phyloP scores from a whole-genome alignment of 2,113 vertebrate species.

The Myotis yumanensis region DNA sequence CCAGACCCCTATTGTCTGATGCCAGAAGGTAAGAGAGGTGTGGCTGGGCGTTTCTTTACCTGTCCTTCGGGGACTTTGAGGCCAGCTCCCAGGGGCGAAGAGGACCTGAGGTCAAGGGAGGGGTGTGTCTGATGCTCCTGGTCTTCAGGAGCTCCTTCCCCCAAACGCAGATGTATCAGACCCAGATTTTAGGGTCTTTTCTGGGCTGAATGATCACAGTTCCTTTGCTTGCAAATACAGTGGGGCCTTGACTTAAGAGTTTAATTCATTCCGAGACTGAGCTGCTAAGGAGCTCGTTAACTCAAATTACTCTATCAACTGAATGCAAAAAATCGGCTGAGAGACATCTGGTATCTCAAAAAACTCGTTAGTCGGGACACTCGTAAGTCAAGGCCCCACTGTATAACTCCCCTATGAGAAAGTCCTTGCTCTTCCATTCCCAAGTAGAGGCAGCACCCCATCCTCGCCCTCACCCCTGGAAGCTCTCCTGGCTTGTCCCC shows the following conservation, averaged over 20 bases:
- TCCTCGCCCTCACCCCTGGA: not conserved
- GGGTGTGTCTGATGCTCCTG: not conserved
- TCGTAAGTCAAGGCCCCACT: too few relatives aligned
- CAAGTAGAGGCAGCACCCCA: not conserved
- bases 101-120: not conserved
- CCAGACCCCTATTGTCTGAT: not conserved
- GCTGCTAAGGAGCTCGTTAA: too few relatives aligned
- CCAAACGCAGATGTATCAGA: not conserved
- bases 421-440: not conserved
- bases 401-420: not conserved
- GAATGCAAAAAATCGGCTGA: too few relatives aligned
- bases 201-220: not conserved
- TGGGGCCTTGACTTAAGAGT: too few relatives aligned
- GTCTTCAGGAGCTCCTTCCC: not conserved
- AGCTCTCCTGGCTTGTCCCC: not conserved
- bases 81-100: not conserved
- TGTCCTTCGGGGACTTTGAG: not conserved
- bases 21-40: not conserved
- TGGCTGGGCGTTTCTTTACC: not conserved
- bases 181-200: not conserved
- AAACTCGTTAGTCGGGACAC: too few relatives aligned
- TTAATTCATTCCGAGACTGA: too few relatives aligned
- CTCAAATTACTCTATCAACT: too few relatives aligned
- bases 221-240: not conserved
- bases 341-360: too few relatives aligned